phyloP scores from a whole-genome alignment of 2,113 vertebrate genomes.

The Leucopsar rothschildi region DNA sequence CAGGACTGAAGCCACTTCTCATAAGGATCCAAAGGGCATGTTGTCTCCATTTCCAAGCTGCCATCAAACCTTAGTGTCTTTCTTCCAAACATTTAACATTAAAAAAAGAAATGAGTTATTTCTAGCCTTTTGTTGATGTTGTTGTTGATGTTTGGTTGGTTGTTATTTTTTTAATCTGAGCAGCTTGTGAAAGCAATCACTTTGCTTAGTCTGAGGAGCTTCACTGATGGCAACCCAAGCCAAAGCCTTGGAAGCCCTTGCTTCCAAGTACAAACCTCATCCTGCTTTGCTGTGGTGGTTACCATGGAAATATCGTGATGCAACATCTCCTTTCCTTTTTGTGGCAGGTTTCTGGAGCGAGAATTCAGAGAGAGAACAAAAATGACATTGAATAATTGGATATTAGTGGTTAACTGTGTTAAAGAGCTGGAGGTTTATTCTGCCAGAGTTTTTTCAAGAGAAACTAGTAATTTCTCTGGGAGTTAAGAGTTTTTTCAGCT shows the following conservation, averaged over 20 bases:
- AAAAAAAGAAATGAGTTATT: not conserved
- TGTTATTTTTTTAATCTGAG: not conserved
- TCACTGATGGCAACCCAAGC: not conserved
- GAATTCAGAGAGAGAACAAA: not conserved
- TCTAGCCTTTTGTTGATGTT: not conserved
- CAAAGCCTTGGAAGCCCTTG: not conserved
- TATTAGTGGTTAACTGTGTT: not conserved
- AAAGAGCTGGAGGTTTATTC: not conserved
- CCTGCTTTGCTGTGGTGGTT: not conserved
- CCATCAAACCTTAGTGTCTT: not conserved
- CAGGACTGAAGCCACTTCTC: not conserved
- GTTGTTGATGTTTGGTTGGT: not conserved
- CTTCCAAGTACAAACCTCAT: not conserved
- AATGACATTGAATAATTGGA: not conserved
- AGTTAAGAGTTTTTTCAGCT: not conserved
- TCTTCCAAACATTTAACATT: not conserved
- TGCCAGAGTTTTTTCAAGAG: not conserved
- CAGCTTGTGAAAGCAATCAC: not conserved
- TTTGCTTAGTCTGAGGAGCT: not conserved
- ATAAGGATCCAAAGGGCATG: not conserved
- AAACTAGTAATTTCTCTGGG: not conserved
- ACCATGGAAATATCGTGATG: not conserved
- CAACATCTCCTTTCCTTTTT: not conserved
- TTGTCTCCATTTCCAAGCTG: not conserved
- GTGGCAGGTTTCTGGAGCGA: not conserved